Conservation (phyloP, 2,797 vertebrate genomes). For the Gymnocypris eckloni region DNA sequence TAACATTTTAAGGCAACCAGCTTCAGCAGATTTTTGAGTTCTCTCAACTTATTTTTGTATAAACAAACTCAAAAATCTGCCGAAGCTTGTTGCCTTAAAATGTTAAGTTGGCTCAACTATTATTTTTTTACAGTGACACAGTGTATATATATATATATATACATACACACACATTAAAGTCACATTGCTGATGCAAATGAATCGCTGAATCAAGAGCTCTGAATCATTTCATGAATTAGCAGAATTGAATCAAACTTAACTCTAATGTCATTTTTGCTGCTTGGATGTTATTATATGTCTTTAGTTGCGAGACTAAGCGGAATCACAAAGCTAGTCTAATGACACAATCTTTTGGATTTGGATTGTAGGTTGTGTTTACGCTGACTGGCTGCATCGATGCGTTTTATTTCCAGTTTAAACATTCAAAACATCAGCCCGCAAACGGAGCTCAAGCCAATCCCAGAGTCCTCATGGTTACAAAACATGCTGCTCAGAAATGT, state of each 20-base stretch:
- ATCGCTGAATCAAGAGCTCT: background rate
- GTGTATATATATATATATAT: too few species aligned
- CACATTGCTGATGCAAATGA: background rate
- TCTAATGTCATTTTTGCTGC: background rate
- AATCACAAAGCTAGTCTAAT: background rate
- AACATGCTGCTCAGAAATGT: conserved; percentile 32
- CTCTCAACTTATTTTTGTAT: too few species aligned
- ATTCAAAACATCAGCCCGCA: conserved; percentile 5
- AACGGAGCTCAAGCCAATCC: background rate
- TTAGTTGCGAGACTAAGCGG: background rate
- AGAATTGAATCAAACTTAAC: background rate
- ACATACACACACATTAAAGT: background rate
- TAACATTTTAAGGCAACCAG: too few species aligned
- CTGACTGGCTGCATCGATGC: background rate
- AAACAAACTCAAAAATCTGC: too few species aligned
- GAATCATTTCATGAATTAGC: background rate
- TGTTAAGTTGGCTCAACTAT: too few species aligned
- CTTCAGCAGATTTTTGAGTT: too few species aligned
- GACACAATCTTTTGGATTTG: conserved; percentile 7
- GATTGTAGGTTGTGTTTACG: background rate
- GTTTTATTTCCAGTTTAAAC: conserved; percentile 26
- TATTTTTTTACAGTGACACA: too few species aligned
- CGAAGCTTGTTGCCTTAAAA: too few species aligned
- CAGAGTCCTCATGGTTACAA: conserved; percentile 21
- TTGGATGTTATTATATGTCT: background rate